Evolutionary conservation across 2,888 invertebrate genomes (phyloP), one percentile per base, ranked within the genome.

Genomic region (Ectropis crepuscularia): DNA sequence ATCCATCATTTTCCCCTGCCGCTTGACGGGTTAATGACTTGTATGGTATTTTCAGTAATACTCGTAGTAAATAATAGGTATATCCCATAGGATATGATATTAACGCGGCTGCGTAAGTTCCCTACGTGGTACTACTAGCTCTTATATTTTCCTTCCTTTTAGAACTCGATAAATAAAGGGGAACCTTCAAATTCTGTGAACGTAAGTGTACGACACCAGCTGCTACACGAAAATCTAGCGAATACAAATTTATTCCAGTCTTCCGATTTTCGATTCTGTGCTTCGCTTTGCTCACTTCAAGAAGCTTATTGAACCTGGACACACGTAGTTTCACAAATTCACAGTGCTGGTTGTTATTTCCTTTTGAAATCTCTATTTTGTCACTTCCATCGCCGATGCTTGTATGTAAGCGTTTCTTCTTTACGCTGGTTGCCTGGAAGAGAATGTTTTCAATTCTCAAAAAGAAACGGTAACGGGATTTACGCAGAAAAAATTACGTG

Each of bases 121-220:
- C n/a, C n/a, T 2, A 28, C 16, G 16, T 28, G 16, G 16, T 28
- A 2, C 1, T 28, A 28, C 16, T 2, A 28, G 16, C 4, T 2
- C 16, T 28, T 28, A 28, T 28, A 28, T 28, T 28, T 28, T 28
- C 1, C 4, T 28, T 28, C 16, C 1, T 28, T 28, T 28, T 28
- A 1, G 16, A 28, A 28, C 2, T 28, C 16, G 16, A 28, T 41
- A 41, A 41, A 45, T 36, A 45, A 48, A 57, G 47, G 10, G 49
- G 8, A 41, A 5, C 46, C 6, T 49, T 46, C 42, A 46, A 39
- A 9, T 53, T 63, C 46, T 11, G 12, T 16, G n/a, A n/a, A n/a
- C n/a, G 37, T 50, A 57, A 64, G 43, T 66, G 70, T 72, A 71
- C 74, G 53, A 67, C 67, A 65, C 59, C 68, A 72, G 67, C 63